Evolutionary conservation across 2,888 invertebrate species (phyloP).

Genomic region (Sussaba pulchella): DNA sequence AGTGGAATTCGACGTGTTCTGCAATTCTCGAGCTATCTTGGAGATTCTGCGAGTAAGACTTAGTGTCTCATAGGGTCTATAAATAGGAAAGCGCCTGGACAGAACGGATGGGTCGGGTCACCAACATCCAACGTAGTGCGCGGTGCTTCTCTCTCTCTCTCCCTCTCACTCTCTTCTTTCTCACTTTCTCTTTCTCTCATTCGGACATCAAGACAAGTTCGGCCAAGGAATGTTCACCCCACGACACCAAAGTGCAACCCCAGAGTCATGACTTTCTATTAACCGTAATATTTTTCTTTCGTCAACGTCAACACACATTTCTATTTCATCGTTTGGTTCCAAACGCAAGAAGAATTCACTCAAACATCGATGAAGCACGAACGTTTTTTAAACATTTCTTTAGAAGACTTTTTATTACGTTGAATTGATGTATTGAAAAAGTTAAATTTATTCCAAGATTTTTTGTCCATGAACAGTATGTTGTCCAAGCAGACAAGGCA

Average conservation of each 20-base stretch:
- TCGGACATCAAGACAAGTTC: slow-evolving; percentile 61
- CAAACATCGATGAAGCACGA: slow-evolving; percentile 10
- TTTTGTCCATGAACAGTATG: no score
- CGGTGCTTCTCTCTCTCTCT: slow-evolving; percentile 26
- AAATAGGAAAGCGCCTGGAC: slow-evolving; percentile 66
- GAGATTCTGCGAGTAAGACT: slow-evolving; percentile 52
- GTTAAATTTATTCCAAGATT: no score
- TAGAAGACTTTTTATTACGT: no score
- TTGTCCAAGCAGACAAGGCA: no score
- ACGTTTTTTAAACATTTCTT: no score
- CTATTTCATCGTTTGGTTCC: slow-evolving; percentile 25
- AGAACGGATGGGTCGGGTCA: slow-evolving; percentile 66
- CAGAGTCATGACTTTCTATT: slow-evolving; percentile 5
- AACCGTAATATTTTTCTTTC: slow-evolving; percentile 36
- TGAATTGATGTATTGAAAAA: no score
- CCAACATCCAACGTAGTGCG: slow-evolving; percentile 59
- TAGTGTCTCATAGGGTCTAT: slow-evolving; percentile 59
- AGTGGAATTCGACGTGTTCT: slow-evolving; percentile 21
- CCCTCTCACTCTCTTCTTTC: background rate
- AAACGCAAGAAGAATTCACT: background rate
- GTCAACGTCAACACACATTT: slow-evolving; percentile 37
- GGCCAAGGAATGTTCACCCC: slow-evolving; percentile 78
- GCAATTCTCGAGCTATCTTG: slow-evolving; percentile 38
- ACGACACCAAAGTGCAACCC: slow-evolving; percentile 54
- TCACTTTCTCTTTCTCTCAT: background rate